Evolutionary conservation across 2,797 vertebrate genomes (phyloP).

Genomic region (Pelochelys cantorii): DNA sequence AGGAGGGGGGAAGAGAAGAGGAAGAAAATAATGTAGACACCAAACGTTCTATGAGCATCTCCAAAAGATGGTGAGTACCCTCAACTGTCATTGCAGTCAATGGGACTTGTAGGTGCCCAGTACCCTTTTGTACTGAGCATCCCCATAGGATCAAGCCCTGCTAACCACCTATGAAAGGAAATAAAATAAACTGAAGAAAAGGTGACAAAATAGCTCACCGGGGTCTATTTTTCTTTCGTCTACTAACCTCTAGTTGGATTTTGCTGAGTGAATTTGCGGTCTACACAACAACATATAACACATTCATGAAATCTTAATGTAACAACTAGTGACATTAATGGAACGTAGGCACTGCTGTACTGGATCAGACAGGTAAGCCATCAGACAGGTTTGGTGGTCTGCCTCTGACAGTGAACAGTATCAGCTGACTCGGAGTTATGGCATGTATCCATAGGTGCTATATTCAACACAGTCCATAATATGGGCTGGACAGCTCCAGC

Average conservation of each 20-base stretch:
- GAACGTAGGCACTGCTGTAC: not conserved
- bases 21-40: not conserved
- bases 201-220: not conserved
- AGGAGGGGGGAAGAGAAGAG: not conserved
- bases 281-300: not conserved
- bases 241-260: not conserved
- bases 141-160: not conserved
- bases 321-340: not conserved
- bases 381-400: not conserved
- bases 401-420: not conserved
- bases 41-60: not conserved
- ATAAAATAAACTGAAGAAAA: not conserved
- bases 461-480: not conserved
- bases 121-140: not conserved
- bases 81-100: not conserved
- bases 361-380: not conserved
- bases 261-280: not conserved
- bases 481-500: not conserved
- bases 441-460: not conserved
- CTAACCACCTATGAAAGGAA: not conserved
- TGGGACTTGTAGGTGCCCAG: not conserved
- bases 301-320: not conserved
- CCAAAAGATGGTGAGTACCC: not conserved
- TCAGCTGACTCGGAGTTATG: not conserved
- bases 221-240: not conserved